Conservation (phyloP, 2,113 vertebrate genomes). For the Hippocampus guttulatus region DNA sequence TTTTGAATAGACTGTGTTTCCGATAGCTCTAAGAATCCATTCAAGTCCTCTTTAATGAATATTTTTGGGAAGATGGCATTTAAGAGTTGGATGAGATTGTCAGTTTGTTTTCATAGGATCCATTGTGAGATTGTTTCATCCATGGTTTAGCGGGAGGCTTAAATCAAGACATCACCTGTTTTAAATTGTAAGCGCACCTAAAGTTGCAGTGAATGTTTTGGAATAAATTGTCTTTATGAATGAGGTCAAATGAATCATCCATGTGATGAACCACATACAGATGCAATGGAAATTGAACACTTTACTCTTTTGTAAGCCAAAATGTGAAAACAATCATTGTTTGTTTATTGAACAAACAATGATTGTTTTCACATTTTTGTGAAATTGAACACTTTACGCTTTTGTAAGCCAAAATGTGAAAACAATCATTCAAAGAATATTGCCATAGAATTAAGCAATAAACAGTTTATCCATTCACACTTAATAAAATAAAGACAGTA, state of each 20-base stretch:
- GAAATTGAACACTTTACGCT: background rate
- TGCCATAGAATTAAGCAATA: background rate
- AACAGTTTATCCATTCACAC: constrained; percentile 13
- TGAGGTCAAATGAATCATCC: background rate
- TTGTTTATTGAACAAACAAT: too few relatives aligned
- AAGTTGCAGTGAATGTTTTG: background rate
- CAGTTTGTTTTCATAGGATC: background rate
- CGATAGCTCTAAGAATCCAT: background rate
- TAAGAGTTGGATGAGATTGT: background rate
- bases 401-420: background rate
- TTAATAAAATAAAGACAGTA: constrained; percentile 44
- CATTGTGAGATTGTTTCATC: background rate
- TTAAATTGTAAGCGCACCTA: background rate
- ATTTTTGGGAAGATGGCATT: constrained; percentile 4
- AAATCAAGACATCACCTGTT: background rate
- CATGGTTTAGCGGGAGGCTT: background rate
- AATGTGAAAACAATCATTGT: background rate
- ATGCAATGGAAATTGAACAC: background rate
- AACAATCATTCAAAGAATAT: background rate
- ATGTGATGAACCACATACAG: background rate
- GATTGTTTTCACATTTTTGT: too few relatives aligned
- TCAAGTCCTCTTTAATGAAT: constrained; percentile 16
- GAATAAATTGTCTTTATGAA: background rate
- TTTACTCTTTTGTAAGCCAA: background rate
- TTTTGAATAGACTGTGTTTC: background rate